A percentile compares a stretch with the other conserved stretches of the same genome.
phyloP scores from a whole-genome alignment of 2,888 invertebrate species.

The Leptopilina syphax region DNA sequence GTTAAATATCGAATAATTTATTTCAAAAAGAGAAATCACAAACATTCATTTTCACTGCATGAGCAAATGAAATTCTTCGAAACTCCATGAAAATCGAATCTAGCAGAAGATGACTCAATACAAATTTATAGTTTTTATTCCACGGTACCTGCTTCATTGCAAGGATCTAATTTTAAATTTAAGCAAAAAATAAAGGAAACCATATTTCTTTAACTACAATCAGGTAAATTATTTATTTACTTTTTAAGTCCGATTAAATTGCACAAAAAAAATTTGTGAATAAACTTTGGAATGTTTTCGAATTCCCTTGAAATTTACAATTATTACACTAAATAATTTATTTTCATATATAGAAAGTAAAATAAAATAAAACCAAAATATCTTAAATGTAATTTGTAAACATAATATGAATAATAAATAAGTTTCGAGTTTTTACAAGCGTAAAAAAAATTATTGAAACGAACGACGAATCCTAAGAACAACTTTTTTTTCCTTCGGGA shows the following conservation, averaged over 20 bases:
- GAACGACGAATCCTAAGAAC: slow-evolving; percentile 13
- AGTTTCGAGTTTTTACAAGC: neutral
- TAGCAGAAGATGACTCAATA: slow-evolving; percentile 29
- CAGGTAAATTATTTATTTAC: slow-evolving; percentile 29
- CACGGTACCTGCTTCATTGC: neutral
- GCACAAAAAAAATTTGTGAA: neutral
- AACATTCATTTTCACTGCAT: neutral
- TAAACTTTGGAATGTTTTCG: slow-evolving; percentile 11
- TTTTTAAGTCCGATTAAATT: slow-evolving; percentile 13
- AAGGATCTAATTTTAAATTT: slow-evolving; percentile 8
- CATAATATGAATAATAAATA: slow-evolving; percentile 32
- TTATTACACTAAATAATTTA: slow-evolving; percentile 41
- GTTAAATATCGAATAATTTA: slow-evolving; percentile 4
- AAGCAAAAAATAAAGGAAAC: slow-evolving; percentile 15
- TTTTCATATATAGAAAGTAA: slow-evolving; percentile 26
- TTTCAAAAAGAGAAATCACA: neutral
- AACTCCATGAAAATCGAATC: neutral
- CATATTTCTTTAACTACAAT: slow-evolving; percentile 13
- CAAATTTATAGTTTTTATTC: neutral
- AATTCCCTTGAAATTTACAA: slow-evolving; percentile 23
- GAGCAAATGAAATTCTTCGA: neutral
- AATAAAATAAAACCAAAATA: neutral
- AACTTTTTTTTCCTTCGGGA: slow-evolving; percentile 3
- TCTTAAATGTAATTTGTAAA: slow-evolving; percentile 21
- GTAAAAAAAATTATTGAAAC: slow-evolving; percentile 22